These are phyloP conservation scores for Onychostoma macrolepis DNA, from an alignment of 2,113 vertebrate species.

Conservation along the genomic window DNA sequence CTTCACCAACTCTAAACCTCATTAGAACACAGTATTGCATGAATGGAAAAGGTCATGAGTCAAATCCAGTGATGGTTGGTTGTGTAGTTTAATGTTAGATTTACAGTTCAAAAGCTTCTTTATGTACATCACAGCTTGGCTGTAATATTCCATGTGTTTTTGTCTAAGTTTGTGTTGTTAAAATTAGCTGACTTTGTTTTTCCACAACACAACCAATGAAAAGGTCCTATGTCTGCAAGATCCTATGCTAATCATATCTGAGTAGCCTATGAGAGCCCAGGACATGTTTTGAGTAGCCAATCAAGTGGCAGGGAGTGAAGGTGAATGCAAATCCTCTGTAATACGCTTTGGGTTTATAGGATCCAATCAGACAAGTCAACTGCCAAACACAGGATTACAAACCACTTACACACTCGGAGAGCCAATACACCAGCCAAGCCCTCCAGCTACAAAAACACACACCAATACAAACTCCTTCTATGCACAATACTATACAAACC, in stretches of 20 bases:
- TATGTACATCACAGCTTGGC: neutral
- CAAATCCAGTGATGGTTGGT: neutral
- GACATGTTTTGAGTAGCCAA: slow-evolving; percentile 59
- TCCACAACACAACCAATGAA: slow-evolving; percentile 51
- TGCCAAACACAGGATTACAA: slow-evolving; percentile 69
- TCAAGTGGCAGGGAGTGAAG: slow-evolving; percentile 57
- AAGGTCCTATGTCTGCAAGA: slow-evolving; percentile 42
- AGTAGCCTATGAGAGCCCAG: slow-evolving; percentile 61
- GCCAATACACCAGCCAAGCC: neutral
- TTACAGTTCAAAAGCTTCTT: neutral
- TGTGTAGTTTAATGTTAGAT: neutral
- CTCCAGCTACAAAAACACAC: slow-evolving; percentile 29
- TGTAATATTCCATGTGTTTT: neutral
- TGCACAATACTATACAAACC: neutral
- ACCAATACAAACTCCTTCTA: slow-evolving; percentile 50
- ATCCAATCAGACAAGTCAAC: slow-evolving; percentile 63
- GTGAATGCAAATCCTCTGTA: slow-evolving; percentile 70
- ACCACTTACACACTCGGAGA: slow-evolving; percentile 53
- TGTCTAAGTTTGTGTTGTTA: neutral
- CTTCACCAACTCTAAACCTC: neutral
- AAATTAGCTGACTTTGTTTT: slow-evolving; percentile 40
- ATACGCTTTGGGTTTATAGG: slow-evolving; percentile 77
- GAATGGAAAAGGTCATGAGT: neutral
- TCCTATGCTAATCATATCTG: slow-evolving; percentile 50
- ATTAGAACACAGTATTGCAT: neutral